Base-by-base conservation (phyloP, 2,113 vertebrate species). In the Bothrops jararaca region DNA sequence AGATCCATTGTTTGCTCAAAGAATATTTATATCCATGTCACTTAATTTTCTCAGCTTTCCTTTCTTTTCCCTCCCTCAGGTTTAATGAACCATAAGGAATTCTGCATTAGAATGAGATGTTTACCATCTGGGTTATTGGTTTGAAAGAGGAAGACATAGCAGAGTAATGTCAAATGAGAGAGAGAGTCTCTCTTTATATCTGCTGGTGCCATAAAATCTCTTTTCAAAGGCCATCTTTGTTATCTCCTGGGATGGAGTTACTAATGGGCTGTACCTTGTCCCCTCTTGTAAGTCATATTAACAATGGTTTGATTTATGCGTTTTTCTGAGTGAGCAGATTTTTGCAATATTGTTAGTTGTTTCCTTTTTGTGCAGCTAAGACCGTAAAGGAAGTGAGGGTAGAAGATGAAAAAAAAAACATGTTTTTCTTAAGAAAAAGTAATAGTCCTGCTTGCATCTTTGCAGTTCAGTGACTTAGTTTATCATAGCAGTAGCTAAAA, bases 21-120 rank as follows among this genome's bases (percentile, higher is more conserved):
- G 89, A 92, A 90, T 91, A 80, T 52, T 88, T 39, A 91, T 88
- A 74, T 12, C 91, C 52, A 89, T 64, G 53, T 29, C 24, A 13
- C 54, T 45, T 50, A 58, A 8, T 87, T 1, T 94, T 92, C 50
- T 5, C 45, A 93, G 69, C 22, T n/a, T 53, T 94, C 91, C 26
- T 26, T 85, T 52, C 5, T 39, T 52, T 64, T 39, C 69, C 53
- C 0, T 11, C 53, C 26, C 39, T 91, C 90, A 87, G 69, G 45
- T 58, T 91, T 93, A 96, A 95, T 88, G 92, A 96, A 58, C 94
- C 93, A n/a, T 88, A 94, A 94, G 92, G 91, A 92, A 86, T 95
- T 92, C 80, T 93, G 60, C 88, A 86, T 92, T 87, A 57, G 94
- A 93, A 93, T 93, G 93, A 94, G 94, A 42, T 91, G 89, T 91